Base-by-base conservation (phyloP, 92 coral and sea anemone species). In the Nematostella vectensis region DNA sequence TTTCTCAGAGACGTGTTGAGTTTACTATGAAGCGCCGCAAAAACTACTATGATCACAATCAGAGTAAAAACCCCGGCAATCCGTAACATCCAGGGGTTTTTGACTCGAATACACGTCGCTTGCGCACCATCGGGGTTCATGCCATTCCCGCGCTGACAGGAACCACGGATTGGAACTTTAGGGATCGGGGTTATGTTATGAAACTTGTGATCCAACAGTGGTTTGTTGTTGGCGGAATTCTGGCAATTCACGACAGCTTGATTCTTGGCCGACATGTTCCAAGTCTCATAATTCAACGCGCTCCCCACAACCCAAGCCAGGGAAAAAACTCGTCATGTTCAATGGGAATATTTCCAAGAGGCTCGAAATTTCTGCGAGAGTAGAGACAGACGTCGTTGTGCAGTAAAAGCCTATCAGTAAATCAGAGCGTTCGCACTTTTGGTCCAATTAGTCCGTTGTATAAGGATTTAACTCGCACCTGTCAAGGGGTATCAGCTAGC, bases 21-120 rank as follows among this genome's bases (percentile, higher is more conserved):
- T 43, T 66, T 66, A 26, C 18, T 66, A 15, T 66, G 72, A 1
- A 66, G 63, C 0, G 72, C 47, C 11, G 72, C 72, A 25, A 66
- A 66, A 0, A 66, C 52, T 2, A 66, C 63, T 6, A 66, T 66
- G 2, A 59, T 45, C 2, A 55, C 62, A 15, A 63, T 47, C n/a
- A 66, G 48, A 4, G 72, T 2, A 44, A 66, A 66, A n/a, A 47
- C 72, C 0, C 40, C 63, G 0, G 55, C 62, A n/a, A 55, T 57
- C n/a, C 72, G 33, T 24, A 66, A 31, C 56, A 66, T n/a, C 72
- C 72, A 66, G 2, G 72, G 63, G 33, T 66, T 66, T 25, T 66
- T 66, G 1, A 66, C 72, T 30, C 40, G 56, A 50, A 54, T 10
- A 25, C 47, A 66, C 42, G 13, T 66, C 27, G 38, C 29, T 2